Evolutionary conservation across 1,140 invertebrate genomes (phyloP).

Genomic region (Listronotus bonariensis): DNA sequence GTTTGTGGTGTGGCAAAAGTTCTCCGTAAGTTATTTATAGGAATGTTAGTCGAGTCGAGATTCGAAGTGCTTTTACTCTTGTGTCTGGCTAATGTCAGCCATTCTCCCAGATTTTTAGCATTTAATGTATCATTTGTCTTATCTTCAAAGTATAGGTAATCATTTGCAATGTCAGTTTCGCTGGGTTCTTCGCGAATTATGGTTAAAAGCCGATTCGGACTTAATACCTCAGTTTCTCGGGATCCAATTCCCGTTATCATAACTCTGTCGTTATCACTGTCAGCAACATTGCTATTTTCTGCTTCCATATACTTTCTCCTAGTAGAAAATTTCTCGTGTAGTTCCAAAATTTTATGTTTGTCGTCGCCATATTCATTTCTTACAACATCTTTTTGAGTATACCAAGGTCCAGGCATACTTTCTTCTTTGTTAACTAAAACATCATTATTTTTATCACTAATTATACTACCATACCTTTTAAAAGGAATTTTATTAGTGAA

Average conservation of each 20-base stretch:
- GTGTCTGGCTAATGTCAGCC: slow-evolving; percentile 58
- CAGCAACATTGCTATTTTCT: background rate
- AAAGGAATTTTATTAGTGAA: slow-evolving; percentile 34
- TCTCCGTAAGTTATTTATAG: slow-evolving; percentile 48
- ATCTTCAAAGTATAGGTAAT: slow-evolving; percentile 22
- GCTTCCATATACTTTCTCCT: slow-evolving; percentile 63
- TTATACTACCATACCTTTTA: slow-evolving; percentile 18
- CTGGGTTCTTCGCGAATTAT: slow-evolving; percentile 59
- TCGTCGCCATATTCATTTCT: slow-evolving; percentile 57
- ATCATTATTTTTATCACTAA: slow-evolving; percentile 9
- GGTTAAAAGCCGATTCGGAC: slow-evolving; percentile 58
- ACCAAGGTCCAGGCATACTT: slow-evolving; percentile 57
- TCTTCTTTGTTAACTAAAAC: slow-evolving; percentile 14
- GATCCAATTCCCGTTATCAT: slow-evolving; percentile 30
- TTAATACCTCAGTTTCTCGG: slow-evolving; percentile 7
- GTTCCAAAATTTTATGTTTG: slow-evolving; percentile 66
- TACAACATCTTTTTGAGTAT: slow-evolving; percentile 66
- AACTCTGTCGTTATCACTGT: slow-evolving; percentile 46
- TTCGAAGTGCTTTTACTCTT: slow-evolving; percentile 45
- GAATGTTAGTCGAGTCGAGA: slow-evolving; percentile 33
- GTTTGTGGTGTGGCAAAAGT: slow-evolving; percentile 48
- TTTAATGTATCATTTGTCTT: slow-evolving; percentile 52
- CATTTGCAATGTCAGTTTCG: slow-evolving; percentile 29
- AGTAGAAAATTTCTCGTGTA: slow-evolving; percentile 70
- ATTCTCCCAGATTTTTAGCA: slow-evolving; percentile 58